phyloP scores from a whole-genome alignment of 2,113 vertebrate species.

The Hipposideros armiger region DNA sequence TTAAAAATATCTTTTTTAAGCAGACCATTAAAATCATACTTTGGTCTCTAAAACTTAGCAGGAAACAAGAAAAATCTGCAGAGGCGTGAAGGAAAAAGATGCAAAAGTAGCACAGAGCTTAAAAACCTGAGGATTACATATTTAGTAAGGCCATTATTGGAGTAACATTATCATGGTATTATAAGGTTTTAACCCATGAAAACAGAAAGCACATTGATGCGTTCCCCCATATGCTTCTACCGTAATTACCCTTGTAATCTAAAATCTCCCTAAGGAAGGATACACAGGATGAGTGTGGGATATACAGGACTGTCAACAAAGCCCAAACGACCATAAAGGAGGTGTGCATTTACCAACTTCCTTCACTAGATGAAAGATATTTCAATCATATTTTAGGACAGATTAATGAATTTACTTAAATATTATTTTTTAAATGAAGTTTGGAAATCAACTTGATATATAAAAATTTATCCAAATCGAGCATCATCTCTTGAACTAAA shows the following conservation, averaged over 20 bases:
- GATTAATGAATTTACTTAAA: background rate
- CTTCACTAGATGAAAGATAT: background rate
- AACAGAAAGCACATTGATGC: background rate
- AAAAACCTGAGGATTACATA: background rate
- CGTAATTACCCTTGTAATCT: background rate
- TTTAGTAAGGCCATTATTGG: background rate
- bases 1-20: constrained; percentile 79
- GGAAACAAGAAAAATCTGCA: constrained; percentile 62
- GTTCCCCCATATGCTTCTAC: background rate
- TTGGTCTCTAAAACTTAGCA: constrained; percentile 66
- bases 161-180: background rate
- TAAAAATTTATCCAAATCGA: background rate
- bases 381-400: background rate
- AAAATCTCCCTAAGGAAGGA: background rate
- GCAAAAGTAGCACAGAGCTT: constrained; percentile 12
- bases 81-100: background rate
- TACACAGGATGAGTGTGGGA: background rate
- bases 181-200: background rate
- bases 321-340: background rate
- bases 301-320: background rate
- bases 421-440: background rate
- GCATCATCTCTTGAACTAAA: background rate
- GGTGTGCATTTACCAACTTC: background rate
- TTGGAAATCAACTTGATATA: background rate
- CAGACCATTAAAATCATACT: constrained; percentile 76